phyloP scores from a whole-genome alignment of 2,797 vertebrate genomes.

The Neosilurus mollespiculum region DNA sequence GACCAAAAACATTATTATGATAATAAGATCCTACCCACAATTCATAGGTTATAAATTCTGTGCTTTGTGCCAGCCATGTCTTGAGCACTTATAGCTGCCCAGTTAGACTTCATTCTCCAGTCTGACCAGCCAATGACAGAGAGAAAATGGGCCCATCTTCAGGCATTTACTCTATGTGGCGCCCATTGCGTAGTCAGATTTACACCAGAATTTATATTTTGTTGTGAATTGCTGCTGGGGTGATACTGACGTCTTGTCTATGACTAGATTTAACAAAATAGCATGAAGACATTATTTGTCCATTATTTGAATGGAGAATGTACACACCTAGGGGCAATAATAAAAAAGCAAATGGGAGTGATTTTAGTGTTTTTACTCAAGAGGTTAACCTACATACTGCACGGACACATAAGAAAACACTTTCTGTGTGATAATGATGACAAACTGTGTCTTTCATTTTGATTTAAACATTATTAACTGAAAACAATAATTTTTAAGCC shows the following conservation, averaged over 20 bases:
- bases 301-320: not conserved
- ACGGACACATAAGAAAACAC: too few relatives aligned
- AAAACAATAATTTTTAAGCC: too few relatives aligned
- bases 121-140: constrained; percentile 4
- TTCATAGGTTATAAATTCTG: constrained; percentile 55
- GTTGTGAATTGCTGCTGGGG: not conserved
- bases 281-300: not conserved
- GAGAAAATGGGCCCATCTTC: constrained; percentile 54
- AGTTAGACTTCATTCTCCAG: constrained; percentile 45
- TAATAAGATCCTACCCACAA: constrained; percentile 56
- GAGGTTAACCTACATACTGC: too few relatives aligned
- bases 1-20: constrained; percentile 60
- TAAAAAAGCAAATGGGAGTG: too few relatives aligned
- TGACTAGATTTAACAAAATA: not conserved
- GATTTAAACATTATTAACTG: too few relatives aligned
- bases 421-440: too few relatives aligned
- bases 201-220: constrained; percentile 15
- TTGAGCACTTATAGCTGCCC: too few relatives aligned
- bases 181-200: constrained; percentile 25
- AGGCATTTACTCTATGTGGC: constrained; percentile 33
- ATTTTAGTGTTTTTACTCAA: too few relatives aligned
- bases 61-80: constrained; percentile 44
- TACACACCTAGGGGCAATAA: too few relatives aligned
- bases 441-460: too few relatives aligned
- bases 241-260: not conserved